Percentiles rank a stretch among this genome's conserved stretches.
phyloP scores from a whole-genome alignment of 2,113 vertebrate species.

The Glareola pratincola region DNA sequence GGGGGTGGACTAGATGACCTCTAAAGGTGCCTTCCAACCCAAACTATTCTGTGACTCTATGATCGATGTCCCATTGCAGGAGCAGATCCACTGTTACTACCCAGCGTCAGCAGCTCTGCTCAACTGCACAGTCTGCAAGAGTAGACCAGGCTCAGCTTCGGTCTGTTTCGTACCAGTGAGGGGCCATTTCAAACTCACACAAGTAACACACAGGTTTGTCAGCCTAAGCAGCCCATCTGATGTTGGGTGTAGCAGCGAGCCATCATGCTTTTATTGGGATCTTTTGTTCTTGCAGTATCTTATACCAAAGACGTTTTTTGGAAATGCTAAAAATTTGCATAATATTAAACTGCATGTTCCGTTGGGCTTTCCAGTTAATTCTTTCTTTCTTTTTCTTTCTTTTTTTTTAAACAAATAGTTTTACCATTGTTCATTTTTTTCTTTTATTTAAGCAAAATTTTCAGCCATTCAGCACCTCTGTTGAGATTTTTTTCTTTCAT shows the following conservation, averaged over 20 bases:
- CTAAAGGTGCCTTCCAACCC: not conserved
- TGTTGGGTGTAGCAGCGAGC: not conserved
- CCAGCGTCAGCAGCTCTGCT: not conserved
- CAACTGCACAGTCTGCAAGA: not conserved
- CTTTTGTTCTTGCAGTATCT: constrained; percentile 25
- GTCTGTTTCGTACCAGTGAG: not conserved
- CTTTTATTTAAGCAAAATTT: constrained; percentile 56
- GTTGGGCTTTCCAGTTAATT: constrained; percentile 22
- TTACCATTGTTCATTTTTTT: constrained; percentile 36
- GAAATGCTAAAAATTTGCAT: constrained; percentile 45
- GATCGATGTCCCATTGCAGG: not conserved
- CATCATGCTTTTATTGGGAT: not conserved
- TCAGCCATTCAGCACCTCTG: constrained; percentile 24
- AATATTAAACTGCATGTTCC: constrained; percentile 49
- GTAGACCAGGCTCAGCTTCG: not conserved
- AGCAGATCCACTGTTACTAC: not conserved
- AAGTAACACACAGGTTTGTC: not conserved
- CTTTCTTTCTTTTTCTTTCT: not conserved
- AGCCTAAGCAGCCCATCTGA: not conserved
- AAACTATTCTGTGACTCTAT: no score
- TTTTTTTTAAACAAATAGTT: constrained; percentile 9
- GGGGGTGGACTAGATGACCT: not conserved
- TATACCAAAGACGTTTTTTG: not conserved
- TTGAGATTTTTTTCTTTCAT: constrained; percentile 57
- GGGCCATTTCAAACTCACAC: not conserved